Conservation (phyloP, 2,113 vertebrate genomes). For the Oxyura jamaicensis region DNA sequence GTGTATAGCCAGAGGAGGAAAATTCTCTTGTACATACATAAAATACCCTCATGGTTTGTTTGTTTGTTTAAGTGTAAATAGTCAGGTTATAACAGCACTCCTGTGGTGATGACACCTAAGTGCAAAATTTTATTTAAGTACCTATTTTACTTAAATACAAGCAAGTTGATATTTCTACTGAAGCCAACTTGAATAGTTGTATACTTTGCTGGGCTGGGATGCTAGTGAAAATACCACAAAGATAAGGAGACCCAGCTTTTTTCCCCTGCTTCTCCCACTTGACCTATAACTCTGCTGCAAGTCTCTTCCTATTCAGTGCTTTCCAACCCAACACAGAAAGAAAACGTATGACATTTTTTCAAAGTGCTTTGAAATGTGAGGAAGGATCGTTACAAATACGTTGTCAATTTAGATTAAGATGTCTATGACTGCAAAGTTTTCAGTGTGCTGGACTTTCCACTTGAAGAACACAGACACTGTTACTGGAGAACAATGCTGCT, state of each 20-base stretch:
- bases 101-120: neutral
- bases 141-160: neutral
- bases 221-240: neutral
- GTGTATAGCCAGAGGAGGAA: neutral
- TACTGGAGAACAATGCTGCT: neutral
- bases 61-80: neutral
- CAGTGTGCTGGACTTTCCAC: neutral
- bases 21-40: neutral
- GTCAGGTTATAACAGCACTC: neutral
- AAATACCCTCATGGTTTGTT: neutral
- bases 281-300: neutral
- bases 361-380: neutral
- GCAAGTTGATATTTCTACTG: neutral
- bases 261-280: neutral
- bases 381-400: neutral
- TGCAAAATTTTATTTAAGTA: neutral
- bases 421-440: neutral
- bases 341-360: neutral
- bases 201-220: neutral
- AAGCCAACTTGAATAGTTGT: neutral
- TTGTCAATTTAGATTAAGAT: rapidly evolving
- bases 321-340: neutral
- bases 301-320: rapidly evolving
- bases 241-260: neutral
- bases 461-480: neutral